These are phyloP conservation scores for Meleagris gallopavo DNA, from an alignment of 2,113 vertebrate species.

Conservation along the genomic window DNA sequence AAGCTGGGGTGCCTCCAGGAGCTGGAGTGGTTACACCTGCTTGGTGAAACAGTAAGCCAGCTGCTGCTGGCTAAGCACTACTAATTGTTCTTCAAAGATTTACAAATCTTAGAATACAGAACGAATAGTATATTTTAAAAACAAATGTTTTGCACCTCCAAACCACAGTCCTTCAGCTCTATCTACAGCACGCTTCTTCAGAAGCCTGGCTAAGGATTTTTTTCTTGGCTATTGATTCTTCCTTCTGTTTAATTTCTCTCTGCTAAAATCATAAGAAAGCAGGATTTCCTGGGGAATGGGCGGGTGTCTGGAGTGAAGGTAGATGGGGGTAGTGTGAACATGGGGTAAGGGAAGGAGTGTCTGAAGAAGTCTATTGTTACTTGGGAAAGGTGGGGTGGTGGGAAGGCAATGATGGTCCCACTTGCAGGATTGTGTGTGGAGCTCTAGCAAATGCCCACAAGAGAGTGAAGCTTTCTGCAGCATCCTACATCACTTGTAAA, in stretches of 20 bases:
- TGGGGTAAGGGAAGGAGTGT: neutral
- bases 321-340: neutral
- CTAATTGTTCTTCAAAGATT: neutral
- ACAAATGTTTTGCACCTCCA: accelerated
- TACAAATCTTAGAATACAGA: neutral
- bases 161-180: neutral
- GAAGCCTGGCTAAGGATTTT: neutral
- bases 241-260: neutral
- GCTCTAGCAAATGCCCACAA: neutral
- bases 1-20: neutral
- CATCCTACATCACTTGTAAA: neutral
- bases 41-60: neutral
- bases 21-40: neutral
- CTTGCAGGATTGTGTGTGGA: neutral
- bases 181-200: neutral
- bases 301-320: neutral
- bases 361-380: neutral
- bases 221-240: neutral
- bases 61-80: neutral
- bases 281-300: neutral
- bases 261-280: neutral
- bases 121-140: neutral
- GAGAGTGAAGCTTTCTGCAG: neutral
- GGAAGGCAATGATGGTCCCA: neutral
- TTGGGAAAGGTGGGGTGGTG: neutral